phyloP scores from a whole-genome alignment of 2,113 vertebrate species.

The Nymphicus hollandicus region DNA sequence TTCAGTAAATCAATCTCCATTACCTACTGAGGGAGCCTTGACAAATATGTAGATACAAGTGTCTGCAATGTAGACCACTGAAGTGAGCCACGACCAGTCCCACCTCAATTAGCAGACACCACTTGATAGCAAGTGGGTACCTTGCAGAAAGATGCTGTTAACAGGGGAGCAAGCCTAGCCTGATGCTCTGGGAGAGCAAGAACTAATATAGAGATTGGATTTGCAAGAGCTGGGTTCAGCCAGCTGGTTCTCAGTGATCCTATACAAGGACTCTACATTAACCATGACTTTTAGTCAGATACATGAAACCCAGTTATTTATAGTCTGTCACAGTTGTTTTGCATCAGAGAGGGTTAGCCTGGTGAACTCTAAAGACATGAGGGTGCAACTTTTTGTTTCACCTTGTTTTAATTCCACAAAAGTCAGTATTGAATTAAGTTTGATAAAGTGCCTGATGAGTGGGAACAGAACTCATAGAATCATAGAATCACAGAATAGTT shows the following conservation, averaged over 20 bases:
- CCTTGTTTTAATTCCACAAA: background rate
- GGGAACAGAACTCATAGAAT: background rate
- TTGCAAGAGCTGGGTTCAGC: background rate
- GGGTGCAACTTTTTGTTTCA: background rate
- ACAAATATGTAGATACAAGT: background rate
- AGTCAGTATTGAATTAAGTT: background rate
- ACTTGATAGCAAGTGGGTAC: background rate
- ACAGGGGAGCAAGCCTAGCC: background rate
- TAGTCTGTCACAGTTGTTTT: background rate
- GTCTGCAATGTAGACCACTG: background rate
- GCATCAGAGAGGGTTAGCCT: background rate
- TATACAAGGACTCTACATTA: background rate
- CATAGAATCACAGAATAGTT: no score
- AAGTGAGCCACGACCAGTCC: background rate
- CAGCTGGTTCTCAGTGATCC: background rate
- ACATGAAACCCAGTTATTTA: background rate
- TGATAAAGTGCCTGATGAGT: background rate
- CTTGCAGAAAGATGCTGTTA: background rate
- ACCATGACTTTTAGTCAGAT: background rate
- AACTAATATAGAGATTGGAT: background rate
- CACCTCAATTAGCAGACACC: fast-evolving
- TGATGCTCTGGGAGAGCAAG: background rate
- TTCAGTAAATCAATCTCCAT: background rate
- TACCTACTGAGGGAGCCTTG: background rate
- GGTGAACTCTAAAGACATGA: background rate